A percentile compares a stretch with the other conserved stretches of the same genome.
phyloP scores from a whole-genome alignment of 2,888 invertebrate genomes.

The Stegophylla sp. region DNA sequence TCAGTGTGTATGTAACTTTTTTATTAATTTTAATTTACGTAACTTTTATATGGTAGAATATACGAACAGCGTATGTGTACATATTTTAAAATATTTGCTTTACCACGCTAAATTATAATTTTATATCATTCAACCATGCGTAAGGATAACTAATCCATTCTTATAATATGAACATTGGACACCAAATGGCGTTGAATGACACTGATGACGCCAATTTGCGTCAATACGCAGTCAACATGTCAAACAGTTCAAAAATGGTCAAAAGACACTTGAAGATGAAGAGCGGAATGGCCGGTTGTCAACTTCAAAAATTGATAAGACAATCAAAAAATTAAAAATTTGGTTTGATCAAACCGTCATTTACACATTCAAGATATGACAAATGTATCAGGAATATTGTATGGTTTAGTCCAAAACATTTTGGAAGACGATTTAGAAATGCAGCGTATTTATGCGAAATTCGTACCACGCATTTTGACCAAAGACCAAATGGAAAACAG shows the following conservation, averaged over 20 bases:
- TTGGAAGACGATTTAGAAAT: constrained; percentile 11
- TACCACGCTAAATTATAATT: too few relatives aligned
- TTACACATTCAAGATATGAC: constrained; percentile 7
- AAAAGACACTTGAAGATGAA: constrained; percentile 11
- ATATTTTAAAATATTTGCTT: too few relatives aligned
- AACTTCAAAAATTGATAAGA: constrained; percentile 16
- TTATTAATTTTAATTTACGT: too few relatives aligned
- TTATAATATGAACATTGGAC: too few relatives aligned
- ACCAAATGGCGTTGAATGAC: too few relatives aligned
- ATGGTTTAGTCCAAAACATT: constrained; percentile 3
- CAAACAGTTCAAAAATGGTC: constrained; percentile 2
- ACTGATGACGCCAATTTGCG: too few relatives aligned
- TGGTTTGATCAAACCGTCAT: constrained; percentile 1
- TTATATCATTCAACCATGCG: too few relatives aligned
- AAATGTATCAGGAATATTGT: constrained; percentile 10
- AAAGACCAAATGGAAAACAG: constrained; percentile 17
- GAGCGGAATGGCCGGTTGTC: constrained; percentile 2
- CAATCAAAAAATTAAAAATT: constrained; percentile 25
- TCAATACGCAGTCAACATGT: too few relatives aligned
- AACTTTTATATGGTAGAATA: too few relatives aligned
- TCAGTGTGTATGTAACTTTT: too few relatives aligned
- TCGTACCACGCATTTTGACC: constrained; percentile 12
- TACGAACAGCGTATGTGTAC: too few relatives aligned
- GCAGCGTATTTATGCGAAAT: constrained; percentile 5
- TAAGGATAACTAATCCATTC: too few relatives aligned